These are phyloP conservation scores for Poicephalus meyeri DNA, from an alignment of 2,113 vertebrate species.

Conservation along the genomic window DNA sequence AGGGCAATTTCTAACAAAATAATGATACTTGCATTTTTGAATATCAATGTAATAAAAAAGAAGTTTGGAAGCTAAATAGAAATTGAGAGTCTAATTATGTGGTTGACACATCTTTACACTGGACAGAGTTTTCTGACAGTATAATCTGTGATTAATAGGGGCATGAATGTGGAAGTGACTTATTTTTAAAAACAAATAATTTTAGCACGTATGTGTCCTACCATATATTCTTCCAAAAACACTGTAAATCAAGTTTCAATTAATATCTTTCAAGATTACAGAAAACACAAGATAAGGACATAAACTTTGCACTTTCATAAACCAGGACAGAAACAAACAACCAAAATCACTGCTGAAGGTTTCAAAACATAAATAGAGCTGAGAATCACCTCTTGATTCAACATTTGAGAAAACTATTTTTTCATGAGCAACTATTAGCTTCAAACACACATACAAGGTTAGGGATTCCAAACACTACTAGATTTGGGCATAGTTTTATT, in stretches of 20 bases:
- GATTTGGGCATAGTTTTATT: neutral
- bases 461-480: neutral
- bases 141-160: neutral
- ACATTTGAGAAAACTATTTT: neutral
- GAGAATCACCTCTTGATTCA: neutral
- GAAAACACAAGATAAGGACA: neutral
- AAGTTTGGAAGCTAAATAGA: neutral
- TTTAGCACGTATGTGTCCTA: neutral
- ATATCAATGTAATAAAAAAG: neutral
- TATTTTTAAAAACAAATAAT: neutral
- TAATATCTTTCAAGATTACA: neutral
- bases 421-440: neutral
- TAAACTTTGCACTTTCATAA: neutral
- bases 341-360: neutral
- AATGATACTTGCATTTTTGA: neutral
- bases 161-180: neutral
- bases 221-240: neutral
- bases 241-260: neutral
- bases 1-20: neutral
- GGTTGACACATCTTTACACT: neutral
- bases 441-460: neutral
- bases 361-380: neutral
- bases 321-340: neutral
- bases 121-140: neutral
- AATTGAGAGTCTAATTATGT: neutral